Conservation (phyloP, 2,113 vertebrate species). For the Neolamprologus hecqui region DNA sequence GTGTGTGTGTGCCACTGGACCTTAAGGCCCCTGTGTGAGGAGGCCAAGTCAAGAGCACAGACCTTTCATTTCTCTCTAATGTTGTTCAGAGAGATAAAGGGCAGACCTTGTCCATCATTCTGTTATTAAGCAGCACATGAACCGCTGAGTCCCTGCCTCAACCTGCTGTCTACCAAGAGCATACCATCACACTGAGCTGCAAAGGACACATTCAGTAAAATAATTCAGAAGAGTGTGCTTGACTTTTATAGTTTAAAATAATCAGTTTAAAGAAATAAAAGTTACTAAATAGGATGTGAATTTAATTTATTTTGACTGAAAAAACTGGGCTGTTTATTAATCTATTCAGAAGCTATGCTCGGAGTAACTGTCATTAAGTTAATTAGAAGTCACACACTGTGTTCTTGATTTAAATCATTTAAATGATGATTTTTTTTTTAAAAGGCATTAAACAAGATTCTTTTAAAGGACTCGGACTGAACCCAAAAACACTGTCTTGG, state of each 20-base stretch:
- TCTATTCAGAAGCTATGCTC: not conserved
- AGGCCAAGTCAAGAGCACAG: not conserved
- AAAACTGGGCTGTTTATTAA: not conserved
- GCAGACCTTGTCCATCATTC: constrained; percentile 43
- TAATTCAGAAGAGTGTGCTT: not conserved
- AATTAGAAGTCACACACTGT: not conserved
- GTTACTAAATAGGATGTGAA: not conserved
- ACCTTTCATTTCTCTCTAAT: not conserved
- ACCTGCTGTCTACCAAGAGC: not conserved
- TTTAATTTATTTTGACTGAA: not conserved
- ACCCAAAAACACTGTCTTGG: not conserved
- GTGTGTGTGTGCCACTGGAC: not conserved
- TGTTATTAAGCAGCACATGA: constrained; percentile 17
- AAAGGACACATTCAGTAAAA: not conserved
- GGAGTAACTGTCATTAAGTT: not conserved
- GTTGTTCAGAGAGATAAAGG: constrained; percentile 30
- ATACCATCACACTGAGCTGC: not conserved
- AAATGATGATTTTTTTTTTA: not conserved
- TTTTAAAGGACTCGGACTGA: not conserved
- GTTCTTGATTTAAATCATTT: not conserved
- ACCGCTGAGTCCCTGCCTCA: not conserved
- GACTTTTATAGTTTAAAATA: not conserved
- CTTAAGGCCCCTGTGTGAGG: not conserved
- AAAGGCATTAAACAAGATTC: not conserved
- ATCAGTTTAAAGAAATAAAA: not conserved